Evolutionary conservation across 35 echinoderm and acorn worm species (phyloP).

Genomic region (Apostichopus parvimensis): DNA sequence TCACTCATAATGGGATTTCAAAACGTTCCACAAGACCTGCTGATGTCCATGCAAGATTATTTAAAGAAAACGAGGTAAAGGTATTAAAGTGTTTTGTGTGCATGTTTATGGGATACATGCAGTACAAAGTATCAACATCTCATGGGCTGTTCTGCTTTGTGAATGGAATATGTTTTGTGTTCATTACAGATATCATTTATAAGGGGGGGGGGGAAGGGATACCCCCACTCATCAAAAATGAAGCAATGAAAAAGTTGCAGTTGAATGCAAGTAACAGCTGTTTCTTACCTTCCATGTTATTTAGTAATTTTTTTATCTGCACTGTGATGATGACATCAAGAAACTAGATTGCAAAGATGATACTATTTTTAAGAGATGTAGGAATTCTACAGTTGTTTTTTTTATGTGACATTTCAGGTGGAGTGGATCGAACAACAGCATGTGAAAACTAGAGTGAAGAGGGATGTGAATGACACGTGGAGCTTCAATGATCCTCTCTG

Average conservation of each 20-base stretch:
- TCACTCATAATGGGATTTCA: background rate
- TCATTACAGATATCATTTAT: background rate
- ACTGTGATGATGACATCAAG: slow-evolving; percentile 13
- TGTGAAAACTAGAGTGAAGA: slow-evolving; percentile 73
- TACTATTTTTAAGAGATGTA: background rate
- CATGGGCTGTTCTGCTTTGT: too few relatives aligned
- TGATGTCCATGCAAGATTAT: background rate
- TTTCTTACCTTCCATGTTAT: too few relatives aligned
- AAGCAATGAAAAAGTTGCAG: too few relatives aligned
- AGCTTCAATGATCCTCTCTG: slow-evolving; percentile 70
- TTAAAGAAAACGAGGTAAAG: background rate
- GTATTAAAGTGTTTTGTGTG: background rate
- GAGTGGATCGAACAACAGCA: slow-evolving; percentile 90
- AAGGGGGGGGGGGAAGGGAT: too few relatives aligned
- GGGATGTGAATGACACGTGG: slow-evolving; percentile 27
- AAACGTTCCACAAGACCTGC: slow-evolving; percentile 10
- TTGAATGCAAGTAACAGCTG: too few relatives aligned
- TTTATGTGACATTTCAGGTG: slow-evolving; percentile 53
- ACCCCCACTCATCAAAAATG: too few relatives aligned
- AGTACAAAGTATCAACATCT: too few relatives aligned
- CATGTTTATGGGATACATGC: too few relatives aligned
- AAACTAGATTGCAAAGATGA: slow-evolving; percentile 5
- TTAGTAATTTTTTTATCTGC: background rate
- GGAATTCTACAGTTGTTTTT: background rate
- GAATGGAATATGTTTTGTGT: too few relatives aligned